phyloP scores from a whole-genome alignment of 2,888 invertebrate genomes.

The Schrankia costaestrigalis region DNA sequence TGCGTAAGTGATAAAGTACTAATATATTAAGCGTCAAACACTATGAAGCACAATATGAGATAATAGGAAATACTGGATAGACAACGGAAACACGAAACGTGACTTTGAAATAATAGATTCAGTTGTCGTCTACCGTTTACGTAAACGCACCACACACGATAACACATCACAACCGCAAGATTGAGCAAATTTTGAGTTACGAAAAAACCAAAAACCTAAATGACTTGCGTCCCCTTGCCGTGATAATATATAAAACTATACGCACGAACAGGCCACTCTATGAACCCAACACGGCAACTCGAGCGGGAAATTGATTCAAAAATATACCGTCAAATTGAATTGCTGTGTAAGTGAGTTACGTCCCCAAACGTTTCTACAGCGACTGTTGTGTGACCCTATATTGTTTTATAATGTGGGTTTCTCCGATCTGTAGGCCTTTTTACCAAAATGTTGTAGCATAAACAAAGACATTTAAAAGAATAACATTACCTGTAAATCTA shows the following conservation, averaged over 20 bases:
- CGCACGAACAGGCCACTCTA: conserved; percentile 45
- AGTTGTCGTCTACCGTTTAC: conserved; percentile 1
- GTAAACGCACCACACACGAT: conserved; percentile 3
- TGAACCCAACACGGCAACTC: conserved; percentile 43
- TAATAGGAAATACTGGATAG: too few relatives aligned
- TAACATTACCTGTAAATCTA: too few relatives aligned
- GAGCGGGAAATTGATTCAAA: conserved; percentile 60
- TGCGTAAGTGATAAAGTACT: too few relatives aligned
- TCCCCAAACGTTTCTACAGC: conserved; percentile 16
- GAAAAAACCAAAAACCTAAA: conserved; percentile 21
- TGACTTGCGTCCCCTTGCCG: conserved; percentile 22
- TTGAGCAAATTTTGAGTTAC: conserved; percentile 5
- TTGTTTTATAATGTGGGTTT: conserved; percentile 15
- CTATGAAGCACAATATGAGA: too few relatives aligned
- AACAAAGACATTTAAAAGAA: too few relatives aligned
- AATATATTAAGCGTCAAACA: too few relatives aligned
- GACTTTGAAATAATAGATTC: not conserved
- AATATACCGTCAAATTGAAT: conserved; percentile 57
- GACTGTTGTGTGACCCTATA: conserved; percentile 7
- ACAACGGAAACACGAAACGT: too few relatives aligned
- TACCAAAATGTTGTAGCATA: not conserved
- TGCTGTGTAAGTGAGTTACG: conserved; percentile 40
- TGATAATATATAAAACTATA: conserved; percentile 48
- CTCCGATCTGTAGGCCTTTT: conserved; percentile 22
- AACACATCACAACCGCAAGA: conserved; percentile 3